A percentile compares a stretch with the other conserved stretches of the same genome.
phyloP scores from a whole-genome alignment of 1,140 invertebrate species.

The Ganaspis sp. region DNA sequence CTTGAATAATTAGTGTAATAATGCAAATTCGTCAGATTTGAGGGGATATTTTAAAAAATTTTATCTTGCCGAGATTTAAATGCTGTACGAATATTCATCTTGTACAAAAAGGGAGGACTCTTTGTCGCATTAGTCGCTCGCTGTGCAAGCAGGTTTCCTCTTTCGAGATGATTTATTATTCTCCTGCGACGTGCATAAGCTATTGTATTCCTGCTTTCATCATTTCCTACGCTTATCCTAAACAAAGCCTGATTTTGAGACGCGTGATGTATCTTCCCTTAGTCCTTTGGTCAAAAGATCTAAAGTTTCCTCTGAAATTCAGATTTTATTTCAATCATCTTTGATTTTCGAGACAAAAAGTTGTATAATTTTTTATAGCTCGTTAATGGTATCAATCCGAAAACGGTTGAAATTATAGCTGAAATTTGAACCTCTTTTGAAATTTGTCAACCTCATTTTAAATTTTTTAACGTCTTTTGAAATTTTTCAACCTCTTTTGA shows the following conservation, averaged over 20 bases:
- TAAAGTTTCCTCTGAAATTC: neutral
- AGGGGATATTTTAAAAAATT: neutral
- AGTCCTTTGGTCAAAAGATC: neutral
- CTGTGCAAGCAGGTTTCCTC: neutral
- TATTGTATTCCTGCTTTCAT: constrained; percentile 13
- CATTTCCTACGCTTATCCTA: constrained; percentile 3
- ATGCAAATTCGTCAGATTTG: neutral
- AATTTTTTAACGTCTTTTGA: too few relatives aligned
- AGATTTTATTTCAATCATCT: neutral
- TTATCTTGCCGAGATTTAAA: neutral
- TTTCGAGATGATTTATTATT: constrained; percentile 14
- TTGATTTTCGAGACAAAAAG: too few relatives aligned
- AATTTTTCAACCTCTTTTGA: too few relatives aligned
- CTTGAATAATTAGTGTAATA: too few relatives aligned
- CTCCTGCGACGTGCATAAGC: constrained; percentile 4
- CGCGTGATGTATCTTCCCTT: neutral
- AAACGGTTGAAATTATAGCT: too few relatives aligned
- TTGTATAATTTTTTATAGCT: too few relatives aligned
- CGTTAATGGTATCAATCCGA: too few relatives aligned
- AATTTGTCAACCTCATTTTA: too few relatives aligned
- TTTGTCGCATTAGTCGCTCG: constrained; percentile 4
- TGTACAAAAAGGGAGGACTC: neutral
- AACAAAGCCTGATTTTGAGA: neutral
- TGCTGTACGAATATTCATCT: constrained; percentile 1
- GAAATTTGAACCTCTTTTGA: too few relatives aligned